Evolutionary conservation across 2,888 invertebrate genomes (phyloP), one percentile per base, ranked within the genome.

Genomic region (Sesia apiformis): DNA sequence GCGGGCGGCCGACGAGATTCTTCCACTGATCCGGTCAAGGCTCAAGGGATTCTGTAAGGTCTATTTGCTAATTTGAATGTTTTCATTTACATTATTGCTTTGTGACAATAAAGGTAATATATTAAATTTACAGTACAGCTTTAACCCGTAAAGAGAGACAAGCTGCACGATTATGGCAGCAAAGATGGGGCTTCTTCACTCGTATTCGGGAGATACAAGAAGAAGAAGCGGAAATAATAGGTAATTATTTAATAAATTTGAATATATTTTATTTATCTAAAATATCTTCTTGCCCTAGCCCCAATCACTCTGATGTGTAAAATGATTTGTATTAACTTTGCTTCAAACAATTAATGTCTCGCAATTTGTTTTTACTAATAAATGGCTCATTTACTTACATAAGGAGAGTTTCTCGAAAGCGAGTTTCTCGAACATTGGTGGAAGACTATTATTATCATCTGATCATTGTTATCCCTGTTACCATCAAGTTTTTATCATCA

Each of bases 31-130:
- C 84, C 87, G 5, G 88, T 88, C 5, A 88, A 86, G 60, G 84
- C 84, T 53, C 84, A 89, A 70, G 87, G 88, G 60, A 80, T 89
- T 62, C 65, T 88, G 89, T 89, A 76, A 69, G 71, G n/a, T 49
- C 7, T 40, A 52, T 7, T 49, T 39, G 4, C 51, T 46, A 23
- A 50, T 38, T 6, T 38, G 6, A 42, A 5, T 42, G 42, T 50
- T 50, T 4, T 50, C 50, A 38, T 38, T 50, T 38, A 42, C 42
- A 6, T 6, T 42, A 7, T 42, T 42, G 2, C 7, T 2, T 42
- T 6, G 1, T 42, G 5, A 6, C 42, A 4, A 4, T n/a, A 1
- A 43, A 42, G 6, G 42, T 40, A 5, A 6, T 39, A 41, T 38
- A 49, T 39, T 43, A n/a, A 39, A 49, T 50, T 54, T 49, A 23